Evolutionary conservation across 2,888 invertebrate species (phyloP), one percentile per base, ranked within the genome.

Genomic region (Nowickia ferox): DNA sequence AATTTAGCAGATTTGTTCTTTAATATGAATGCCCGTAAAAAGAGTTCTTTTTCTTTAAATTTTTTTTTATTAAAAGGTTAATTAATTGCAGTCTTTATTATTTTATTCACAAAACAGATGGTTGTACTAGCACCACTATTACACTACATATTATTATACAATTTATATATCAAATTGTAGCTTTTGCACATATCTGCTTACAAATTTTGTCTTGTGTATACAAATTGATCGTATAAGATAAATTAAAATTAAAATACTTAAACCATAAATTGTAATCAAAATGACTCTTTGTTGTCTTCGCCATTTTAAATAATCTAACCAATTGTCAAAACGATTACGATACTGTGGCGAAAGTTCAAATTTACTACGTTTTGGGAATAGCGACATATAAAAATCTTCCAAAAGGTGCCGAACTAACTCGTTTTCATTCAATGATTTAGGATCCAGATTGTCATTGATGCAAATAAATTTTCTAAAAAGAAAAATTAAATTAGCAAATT

Each of bases 361-460:
- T 87, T 94, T 94, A 83, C 96, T 96, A 53, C 94, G 94, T 13
- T 94, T 91, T 0, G 97, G 97, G 90, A 96, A 95, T 17, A 97
- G 90, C 0, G 96, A 95, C 84, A 96, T 93, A 91, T 96, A 96
- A 90, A 96, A 96, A 89, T 97, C 96, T 87, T 95, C 94, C 61
- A 96, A 93, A 40, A 96, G 93, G 51, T 96, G 95, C 76, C 95
- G 94, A 40, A 96, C 94, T 76, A 96, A 92, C 89, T 95, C 94
- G 88, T 96, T 96, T 87, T 96, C 95, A 5, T 93, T 93, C 42
- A 93, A 93, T 68, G 95, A 94, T 10, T 91, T 91, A 13, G 95
- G 94, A 88, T 96, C 95, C 91, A 97, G 93, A 90, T 97, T 96
- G 89, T 97, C 97, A 91, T 97, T 97, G 66, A 97, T 93, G 90